These are phyloP conservation scores for Halichoerus grypus DNA, from an alignment of 2,113 vertebrate genomes.

Conservation along the genomic window DNA sequence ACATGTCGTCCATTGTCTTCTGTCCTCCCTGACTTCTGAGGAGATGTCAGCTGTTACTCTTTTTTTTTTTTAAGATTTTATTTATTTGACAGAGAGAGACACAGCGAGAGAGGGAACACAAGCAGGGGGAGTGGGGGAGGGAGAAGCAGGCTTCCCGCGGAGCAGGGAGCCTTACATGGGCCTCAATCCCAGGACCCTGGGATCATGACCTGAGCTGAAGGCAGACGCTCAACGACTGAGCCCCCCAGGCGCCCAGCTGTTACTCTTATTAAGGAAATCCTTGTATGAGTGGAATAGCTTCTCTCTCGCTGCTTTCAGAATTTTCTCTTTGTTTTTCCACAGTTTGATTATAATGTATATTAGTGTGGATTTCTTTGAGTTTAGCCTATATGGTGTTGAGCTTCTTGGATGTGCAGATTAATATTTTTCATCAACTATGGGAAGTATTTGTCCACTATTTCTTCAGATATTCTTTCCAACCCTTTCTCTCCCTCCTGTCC, in stretches of 20 bases:
- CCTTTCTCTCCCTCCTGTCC: neutral
- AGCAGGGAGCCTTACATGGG: too few species aligned
- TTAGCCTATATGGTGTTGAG: neutral
- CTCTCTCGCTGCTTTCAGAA: neutral
- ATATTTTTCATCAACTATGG: neutral
- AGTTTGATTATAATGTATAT: neutral
- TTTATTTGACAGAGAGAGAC: too few species aligned
- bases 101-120: too few species aligned
- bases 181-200: too few species aligned
- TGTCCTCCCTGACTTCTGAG: neutral
- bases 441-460: neutral
- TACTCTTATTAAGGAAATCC: neutral
- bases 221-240: too few species aligned
- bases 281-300: neutral
- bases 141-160: too few species aligned
- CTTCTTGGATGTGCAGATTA: neutral
- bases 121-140: too few species aligned
- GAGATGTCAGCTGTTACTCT: neutral
- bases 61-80: too few species aligned
- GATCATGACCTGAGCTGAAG: too few species aligned
- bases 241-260: neutral
- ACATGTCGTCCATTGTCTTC: neutral
- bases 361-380: neutral
- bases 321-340: neutral
- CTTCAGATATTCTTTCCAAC: neutral